phyloP scores from a whole-genome alignment of 1,140 invertebrate genomes.

The Drosophila carrolli region DNA sequence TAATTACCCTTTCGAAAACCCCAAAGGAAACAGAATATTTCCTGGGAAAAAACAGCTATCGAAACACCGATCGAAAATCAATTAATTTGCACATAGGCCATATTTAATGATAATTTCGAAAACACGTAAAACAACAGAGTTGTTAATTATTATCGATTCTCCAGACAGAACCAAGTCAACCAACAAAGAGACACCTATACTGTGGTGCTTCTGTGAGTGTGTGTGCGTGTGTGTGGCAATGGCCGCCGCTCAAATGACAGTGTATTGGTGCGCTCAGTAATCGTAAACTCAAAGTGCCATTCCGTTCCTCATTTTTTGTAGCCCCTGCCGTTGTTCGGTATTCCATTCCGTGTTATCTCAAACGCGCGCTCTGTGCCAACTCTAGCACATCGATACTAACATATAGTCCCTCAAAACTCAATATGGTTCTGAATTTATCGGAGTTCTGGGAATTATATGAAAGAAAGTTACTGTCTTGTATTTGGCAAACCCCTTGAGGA shows the following conservation, averaged over 20 bases:
- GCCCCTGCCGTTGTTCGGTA: constrained; percentile 23
- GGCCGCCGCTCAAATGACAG: constrained; percentile 53
- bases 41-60: constrained; percentile 16
- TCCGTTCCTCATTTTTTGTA: constrained; percentile 29
- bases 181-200: constrained; percentile 35
- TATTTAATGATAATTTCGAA: constrained; percentile 70
- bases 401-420: constrained; percentile 11
- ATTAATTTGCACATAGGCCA: constrained; percentile 67
- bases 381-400: constrained; percentile 30
- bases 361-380: constrained; percentile 56
- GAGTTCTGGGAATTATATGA: constrained; percentile 43
- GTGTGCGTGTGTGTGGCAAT: constrained; percentile 48
- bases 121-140: constrained; percentile 61
- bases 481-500: neutral
- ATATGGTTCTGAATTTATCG: constrained; percentile 27
- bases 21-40: constrained; percentile 13
- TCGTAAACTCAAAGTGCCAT: constrained; percentile 15
- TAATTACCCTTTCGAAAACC: constrained; percentile 18
- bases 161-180: neutral
- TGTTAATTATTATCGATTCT: constrained; percentile 60
- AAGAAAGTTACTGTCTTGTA: constrained; percentile 39
- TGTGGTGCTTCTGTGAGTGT: neutral
- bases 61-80: constrained; percentile 43
- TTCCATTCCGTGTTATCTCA: constrained; percentile 51
- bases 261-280: constrained; percentile 72